Percentiles rank a stretch among this genome's conserved stretches.
phyloP scores from a whole-genome alignment of 2,888 invertebrate genomes.

The Neuroscelio doddi region DNA sequence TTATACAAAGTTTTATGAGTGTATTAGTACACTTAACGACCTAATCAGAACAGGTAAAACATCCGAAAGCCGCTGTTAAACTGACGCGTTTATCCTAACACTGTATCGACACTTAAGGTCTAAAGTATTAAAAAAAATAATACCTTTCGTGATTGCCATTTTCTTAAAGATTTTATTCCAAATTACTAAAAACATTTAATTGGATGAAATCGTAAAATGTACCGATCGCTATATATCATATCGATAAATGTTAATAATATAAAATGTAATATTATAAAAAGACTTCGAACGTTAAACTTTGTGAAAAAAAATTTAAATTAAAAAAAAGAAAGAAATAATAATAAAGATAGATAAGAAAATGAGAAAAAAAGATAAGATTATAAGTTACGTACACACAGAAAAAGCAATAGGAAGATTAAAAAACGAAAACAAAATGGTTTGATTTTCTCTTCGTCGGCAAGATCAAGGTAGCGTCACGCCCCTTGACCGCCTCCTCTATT shows the following conservation, averaged over 20 bases:
- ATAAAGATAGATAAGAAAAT: no score
- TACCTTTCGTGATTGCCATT: conserved; percentile 58
- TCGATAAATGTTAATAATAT: no score
- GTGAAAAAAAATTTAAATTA: no score
- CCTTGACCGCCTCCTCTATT: conserved; percentile 71
- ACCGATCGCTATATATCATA: no score
- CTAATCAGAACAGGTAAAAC: conserved; percentile 64
- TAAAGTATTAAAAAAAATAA: conserved; percentile 44
- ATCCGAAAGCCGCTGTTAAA: conserved; percentile 53
- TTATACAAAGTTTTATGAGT: conserved; percentile 52
- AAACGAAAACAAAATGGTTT: conserved; percentile 47
- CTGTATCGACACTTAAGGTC: conserved; percentile 59
- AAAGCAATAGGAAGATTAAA: conserved; percentile 43
- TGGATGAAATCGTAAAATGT: no score
- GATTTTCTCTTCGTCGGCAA: conserved; percentile 66
- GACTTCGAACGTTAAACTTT: no score
- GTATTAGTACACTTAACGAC: conserved; percentile 67
- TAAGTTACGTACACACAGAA: no score
- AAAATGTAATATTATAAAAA: no score
- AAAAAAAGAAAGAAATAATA: no score
- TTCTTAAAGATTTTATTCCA: conserved; percentile 25
- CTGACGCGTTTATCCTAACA: conserved; percentile 55
- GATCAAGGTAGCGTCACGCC: conserved; percentile 70
- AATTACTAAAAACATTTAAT: no score
- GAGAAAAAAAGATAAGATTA: no score